These are phyloP conservation scores for Stenodera caucasica DNA, from an alignment of 2,888 invertebrate genomes.

Conservation along the genomic window DNA sequence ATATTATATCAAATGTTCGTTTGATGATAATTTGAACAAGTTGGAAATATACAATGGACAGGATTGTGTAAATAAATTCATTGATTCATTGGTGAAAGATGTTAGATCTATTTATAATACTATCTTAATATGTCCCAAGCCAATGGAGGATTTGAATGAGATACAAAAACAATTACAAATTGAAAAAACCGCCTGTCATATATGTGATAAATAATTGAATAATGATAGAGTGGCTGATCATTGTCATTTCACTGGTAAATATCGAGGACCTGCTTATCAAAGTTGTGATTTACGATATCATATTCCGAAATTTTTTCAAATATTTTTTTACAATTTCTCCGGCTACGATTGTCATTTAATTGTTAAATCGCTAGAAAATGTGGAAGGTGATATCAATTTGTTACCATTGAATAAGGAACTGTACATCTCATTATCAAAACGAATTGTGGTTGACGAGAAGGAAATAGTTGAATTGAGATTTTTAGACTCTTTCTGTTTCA, in stretches of 20 bases:
- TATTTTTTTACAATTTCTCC: slow-evolving; percentile 10
- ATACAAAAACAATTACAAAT: not conserved
- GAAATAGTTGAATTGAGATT: not conserved
- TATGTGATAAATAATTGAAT: not conserved
- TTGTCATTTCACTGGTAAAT: slow-evolving; percentile 7
- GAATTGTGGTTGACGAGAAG: not conserved
- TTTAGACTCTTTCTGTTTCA: not conserved
- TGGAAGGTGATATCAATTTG: not conserved
- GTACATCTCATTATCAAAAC: slow-evolving; percentile 11
- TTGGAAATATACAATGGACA: not conserved
- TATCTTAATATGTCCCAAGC: not conserved
- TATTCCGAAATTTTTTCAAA: not conserved
- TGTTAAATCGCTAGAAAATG: not conserved
- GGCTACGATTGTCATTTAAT: slow-evolving; percentile 11
- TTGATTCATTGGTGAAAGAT: not conserved
- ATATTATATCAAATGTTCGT: not conserved
- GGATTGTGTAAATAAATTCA: not conserved
- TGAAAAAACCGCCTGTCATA: not conserved
- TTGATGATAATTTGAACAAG: not conserved
- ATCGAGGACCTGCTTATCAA: not conserved
- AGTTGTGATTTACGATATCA: slow-evolving; percentile 9
- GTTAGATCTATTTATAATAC: not conserved
- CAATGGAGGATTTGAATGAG: not conserved
- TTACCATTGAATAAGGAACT: slow-evolving; percentile 4
- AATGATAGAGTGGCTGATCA: not conserved